A percentile compares a stretch with the other conserved stretches of the same genome.
Conservation (phyloP, 1,140 invertebrate species). For the Heliconius eleuchia region DNA sequence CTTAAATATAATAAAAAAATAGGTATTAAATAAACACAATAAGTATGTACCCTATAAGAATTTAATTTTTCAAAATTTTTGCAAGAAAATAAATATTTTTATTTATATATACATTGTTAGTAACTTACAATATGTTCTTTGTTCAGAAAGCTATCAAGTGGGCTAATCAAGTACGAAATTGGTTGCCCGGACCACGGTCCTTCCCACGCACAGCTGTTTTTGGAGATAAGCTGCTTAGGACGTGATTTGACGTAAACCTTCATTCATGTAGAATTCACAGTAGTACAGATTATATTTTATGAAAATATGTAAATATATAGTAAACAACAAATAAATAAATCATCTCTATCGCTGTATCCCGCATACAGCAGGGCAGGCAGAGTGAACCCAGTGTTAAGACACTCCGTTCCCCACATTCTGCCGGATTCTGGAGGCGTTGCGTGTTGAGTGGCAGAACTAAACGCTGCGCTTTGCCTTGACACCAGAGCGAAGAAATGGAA, state of each 20-base stretch:
- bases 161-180: slow-evolving; percentile 46
- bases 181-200: slow-evolving; percentile 28
- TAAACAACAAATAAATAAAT: background rate
- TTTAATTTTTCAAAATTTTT: background rate
- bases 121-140: slow-evolving; percentile 34
- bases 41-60: background rate
- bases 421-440: too few relatives aligned
- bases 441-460: too few relatives aligned
- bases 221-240: slow-evolving; percentile 36
- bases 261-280: slow-evolving; percentile 1
- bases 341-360: too few relatives aligned
- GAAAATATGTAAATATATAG: background rate
- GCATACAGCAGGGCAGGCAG: too few relatives aligned
- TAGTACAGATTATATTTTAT: background rate
- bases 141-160: slow-evolving; percentile 42
- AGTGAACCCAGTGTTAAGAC: too few relatives aligned
- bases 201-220: slow-evolving; percentile 33
- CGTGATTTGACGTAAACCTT: slow-evolving; percentile 26
- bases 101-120: background rate
- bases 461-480: too few relatives aligned
- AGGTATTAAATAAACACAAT: background rate
- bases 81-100: background rate
- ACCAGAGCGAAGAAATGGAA: too few relatives aligned
- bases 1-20: too few relatives aligned
- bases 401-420: too few relatives aligned